phyloP scores from a whole-genome alignment of 2,888 invertebrate genomes.

The Drosophila mimica region DNA sequence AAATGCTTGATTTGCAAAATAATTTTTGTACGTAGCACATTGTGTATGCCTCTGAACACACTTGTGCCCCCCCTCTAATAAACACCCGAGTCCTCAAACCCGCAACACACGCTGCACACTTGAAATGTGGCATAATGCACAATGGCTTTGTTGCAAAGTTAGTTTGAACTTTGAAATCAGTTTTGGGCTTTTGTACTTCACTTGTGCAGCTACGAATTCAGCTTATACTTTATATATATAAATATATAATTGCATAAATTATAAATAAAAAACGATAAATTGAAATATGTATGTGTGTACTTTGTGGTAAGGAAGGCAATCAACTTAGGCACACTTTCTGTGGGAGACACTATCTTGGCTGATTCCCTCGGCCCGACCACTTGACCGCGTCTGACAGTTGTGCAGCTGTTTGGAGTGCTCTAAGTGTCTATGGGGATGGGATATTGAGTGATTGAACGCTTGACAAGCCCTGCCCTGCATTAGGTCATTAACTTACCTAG shows the following conservation, averaged over 20 bases:
- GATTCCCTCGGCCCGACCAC: slow-evolving; percentile 41
- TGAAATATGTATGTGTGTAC: not conserved
- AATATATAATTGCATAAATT: slow-evolving; percentile 29
- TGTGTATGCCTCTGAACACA: slow-evolving; percentile 22
- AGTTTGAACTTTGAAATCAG: not conserved
- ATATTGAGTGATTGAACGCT: slow-evolving; percentile 37
- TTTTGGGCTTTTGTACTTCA: slow-evolving; percentile 1
- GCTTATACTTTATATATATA: not conserved
- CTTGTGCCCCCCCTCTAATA: slow-evolving; percentile 16
- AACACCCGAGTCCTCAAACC: slow-evolving; percentile 1
- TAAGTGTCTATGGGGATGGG: slow-evolving; percentile 31
- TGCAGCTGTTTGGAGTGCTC: slow-evolving; percentile 32
- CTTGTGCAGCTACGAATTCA: not conserved
- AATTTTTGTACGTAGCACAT: slow-evolving; percentile 34
- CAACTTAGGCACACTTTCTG: slow-evolving; percentile 38
- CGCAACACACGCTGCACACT: slow-evolving; percentile 10
- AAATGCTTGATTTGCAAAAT: slow-evolving; percentile 80
- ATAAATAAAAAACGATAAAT: not conserved
- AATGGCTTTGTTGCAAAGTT: slow-evolving; percentile 26
- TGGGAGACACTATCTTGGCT: slow-evolving; percentile 20
- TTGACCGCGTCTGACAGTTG: slow-evolving; percentile 64
- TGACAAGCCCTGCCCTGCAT: slow-evolving; percentile 25
- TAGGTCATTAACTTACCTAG: slow-evolving; percentile 50
- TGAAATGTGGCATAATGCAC: slow-evolving; percentile 33
- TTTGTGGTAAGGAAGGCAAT: slow-evolving; percentile 32